Conservation (phyloP, 1,140 invertebrate genomes). For the Calephelis nemesis region DNA sequence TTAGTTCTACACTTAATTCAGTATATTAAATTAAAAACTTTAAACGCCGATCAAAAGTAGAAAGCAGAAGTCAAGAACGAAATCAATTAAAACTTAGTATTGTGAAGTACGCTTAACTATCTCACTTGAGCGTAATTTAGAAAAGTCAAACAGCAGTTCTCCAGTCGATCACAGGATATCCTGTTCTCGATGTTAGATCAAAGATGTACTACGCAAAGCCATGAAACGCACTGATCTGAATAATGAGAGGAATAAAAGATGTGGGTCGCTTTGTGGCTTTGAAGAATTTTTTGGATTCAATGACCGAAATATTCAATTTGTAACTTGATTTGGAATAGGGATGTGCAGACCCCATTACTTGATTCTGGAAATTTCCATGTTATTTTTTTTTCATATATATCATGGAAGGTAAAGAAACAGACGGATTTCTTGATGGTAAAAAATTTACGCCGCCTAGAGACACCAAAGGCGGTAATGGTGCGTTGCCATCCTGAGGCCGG, state of each 20-base stretch:
- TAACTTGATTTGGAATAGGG: background rate
- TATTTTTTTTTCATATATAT: too few species aligned
- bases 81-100: slow-evolving; percentile 12
- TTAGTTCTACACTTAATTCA: too few species aligned
- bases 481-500: too few species aligned
- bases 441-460: too few species aligned
- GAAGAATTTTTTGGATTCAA: slow-evolving; percentile 17
- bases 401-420: too few species aligned
- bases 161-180: slow-evolving; percentile 28
- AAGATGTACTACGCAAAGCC: slow-evolving; percentile 25
- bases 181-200: slow-evolving; percentile 31
- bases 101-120: slow-evolving; percentile 20
- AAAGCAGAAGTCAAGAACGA: background rate
- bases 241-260: slow-evolving; percentile 28
- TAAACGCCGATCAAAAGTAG: background rate
- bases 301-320: slow-evolving; percentile 22
- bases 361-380: too few species aligned
- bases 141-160: slow-evolving; percentile 29
- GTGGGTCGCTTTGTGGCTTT: slow-evolving; percentile 9
- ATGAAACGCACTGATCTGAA: slow-evolving; percentile 28
- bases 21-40: too few species aligned
- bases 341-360: too few species aligned
- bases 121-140: slow-evolving; percentile 21
- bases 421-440: too few species aligned
- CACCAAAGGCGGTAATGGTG: too few species aligned